These are phyloP conservation scores for Lycocorax pyrrhopterus DNA, from an alignment of 2,113 vertebrate genomes.

Conservation along the genomic window DNA sequence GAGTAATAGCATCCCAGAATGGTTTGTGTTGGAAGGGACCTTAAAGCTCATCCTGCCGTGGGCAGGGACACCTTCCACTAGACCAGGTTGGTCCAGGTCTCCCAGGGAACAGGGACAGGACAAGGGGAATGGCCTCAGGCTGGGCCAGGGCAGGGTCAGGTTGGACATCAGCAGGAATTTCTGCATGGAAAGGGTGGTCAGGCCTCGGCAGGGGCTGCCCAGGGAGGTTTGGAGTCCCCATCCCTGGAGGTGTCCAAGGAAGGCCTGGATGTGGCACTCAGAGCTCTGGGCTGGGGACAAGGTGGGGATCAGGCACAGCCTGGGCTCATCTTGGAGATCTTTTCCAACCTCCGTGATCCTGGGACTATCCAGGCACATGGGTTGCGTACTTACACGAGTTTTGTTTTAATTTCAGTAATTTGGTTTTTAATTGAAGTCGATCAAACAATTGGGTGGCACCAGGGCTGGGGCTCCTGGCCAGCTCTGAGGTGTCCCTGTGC, in stretches of 20 bases:
- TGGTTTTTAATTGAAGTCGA: background rate
- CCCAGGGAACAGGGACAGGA: background rate
- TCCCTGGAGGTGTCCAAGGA: background rate
- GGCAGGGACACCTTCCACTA: background rate
- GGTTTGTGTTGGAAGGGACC: background rate
- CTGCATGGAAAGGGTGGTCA: background rate
- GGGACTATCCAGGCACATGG: background rate
- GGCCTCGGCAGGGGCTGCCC: background rate
- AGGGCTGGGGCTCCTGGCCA: background rate
- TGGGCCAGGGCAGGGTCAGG: background rate
- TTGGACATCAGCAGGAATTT: background rate
- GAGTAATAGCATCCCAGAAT: no score
- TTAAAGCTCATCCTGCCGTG: background rate
- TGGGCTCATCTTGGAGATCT: background rate
- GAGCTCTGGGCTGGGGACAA: background rate
- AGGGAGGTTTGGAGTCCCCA: background rate
- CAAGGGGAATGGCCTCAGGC: background rate
- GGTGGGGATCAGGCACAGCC: accelerated
- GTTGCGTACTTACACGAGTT: background rate
- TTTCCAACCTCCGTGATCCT: background rate
- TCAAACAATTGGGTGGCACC: background rate
- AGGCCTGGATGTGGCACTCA: accelerated
- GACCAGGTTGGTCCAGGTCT: background rate
- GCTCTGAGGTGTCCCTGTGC: background rate
- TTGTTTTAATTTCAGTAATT: background rate